These are phyloP conservation scores for Cataglyphis albicans DNA, from an alignment of 2,888 invertebrate genomes.

Conservation along the genomic window DNA sequence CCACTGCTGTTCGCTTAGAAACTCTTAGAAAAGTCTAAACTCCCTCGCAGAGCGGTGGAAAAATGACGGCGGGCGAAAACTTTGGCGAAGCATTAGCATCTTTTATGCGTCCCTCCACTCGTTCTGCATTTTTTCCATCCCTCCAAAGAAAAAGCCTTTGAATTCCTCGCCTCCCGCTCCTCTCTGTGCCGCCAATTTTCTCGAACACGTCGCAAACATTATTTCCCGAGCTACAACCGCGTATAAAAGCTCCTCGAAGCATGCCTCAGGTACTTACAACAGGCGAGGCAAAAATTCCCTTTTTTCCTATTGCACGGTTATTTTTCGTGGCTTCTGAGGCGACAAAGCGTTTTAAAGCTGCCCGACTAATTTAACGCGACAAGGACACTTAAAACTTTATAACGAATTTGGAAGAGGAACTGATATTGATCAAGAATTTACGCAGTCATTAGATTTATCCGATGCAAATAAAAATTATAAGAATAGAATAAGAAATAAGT, in stretches of 20 bases:
- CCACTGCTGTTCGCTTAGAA: conserved; percentile 41
- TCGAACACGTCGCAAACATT: conserved; percentile 58
- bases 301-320: conserved; percentile 35
- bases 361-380: conserved; percentile 24
- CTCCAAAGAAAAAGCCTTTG: conserved; percentile 43
- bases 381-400: background rate
- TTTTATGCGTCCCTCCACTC: conserved; percentile 50
- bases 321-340: conserved; percentile 23
- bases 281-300: conserved; percentile 59
- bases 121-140: conserved; percentile 43
- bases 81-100: conserved; percentile 51
- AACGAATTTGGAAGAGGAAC: conserved; percentile 5
- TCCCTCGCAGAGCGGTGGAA: conserved; percentile 17
- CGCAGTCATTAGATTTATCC: background rate
- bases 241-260: conserved; percentile 56
- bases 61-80: conserved; percentile 44
- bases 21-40: conserved; percentile 51
- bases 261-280: conserved; percentile 51
- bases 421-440: conserved; percentile 3
- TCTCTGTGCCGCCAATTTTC: conserved; percentile 57
- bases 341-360: conserved; percentile 28
- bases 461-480: background rate
- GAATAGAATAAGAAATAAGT: background rate
- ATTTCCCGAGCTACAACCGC: conserved; percentile 61
- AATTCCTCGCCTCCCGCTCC: conserved; percentile 55